phyloP scores from a whole-genome alignment of 37 sponge, comb jelly and placozoan species.

The Axinella damicornis region DNA sequence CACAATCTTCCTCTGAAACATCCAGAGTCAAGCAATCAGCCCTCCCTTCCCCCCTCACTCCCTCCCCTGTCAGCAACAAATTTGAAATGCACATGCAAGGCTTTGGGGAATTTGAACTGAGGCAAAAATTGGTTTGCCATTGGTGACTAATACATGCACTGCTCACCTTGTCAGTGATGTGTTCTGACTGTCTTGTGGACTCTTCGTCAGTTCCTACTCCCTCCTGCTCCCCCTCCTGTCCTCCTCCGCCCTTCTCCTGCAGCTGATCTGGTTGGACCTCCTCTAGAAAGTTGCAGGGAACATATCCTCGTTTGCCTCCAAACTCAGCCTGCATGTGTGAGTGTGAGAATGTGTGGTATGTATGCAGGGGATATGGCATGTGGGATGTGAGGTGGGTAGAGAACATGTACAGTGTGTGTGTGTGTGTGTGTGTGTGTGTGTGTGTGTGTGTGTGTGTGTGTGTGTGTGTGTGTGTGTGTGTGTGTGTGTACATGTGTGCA shows the following conservation, averaged over 20 bases:
- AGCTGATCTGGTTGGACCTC: slow-evolving; percentile 3
- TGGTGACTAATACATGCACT: too few species aligned
- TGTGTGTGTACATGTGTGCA: background rate
- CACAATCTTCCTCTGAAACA: too few species aligned
- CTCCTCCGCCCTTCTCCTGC: background rate
- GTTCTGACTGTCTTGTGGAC: slow-evolving; percentile 3
- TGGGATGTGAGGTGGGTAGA: too few species aligned
- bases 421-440: slow-evolving; percentile 11
- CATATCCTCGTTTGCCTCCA: slow-evolving; percentile 51
- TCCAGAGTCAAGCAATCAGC: too few species aligned
- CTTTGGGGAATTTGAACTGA: too few species aligned
- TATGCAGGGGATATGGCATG: background rate
- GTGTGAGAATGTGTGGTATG: background rate
- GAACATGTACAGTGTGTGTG: background rate
- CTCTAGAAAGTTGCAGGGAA: slow-evolving; percentile 46
- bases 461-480: too few species aligned
- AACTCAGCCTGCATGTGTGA: slow-evolving; percentile 68
- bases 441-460: too few species aligned
- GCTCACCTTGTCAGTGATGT: background rate
- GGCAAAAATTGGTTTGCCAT: too few species aligned
- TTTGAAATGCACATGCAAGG: too few species aligned
- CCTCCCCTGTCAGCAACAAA: too few species aligned
- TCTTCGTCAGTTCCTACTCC: slow-evolving; percentile 46
- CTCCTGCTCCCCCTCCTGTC: background rate
- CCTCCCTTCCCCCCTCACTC: too few species aligned